Conservation (phyloP, 2,888 invertebrate species). For the Ophion ellenae region DNA sequence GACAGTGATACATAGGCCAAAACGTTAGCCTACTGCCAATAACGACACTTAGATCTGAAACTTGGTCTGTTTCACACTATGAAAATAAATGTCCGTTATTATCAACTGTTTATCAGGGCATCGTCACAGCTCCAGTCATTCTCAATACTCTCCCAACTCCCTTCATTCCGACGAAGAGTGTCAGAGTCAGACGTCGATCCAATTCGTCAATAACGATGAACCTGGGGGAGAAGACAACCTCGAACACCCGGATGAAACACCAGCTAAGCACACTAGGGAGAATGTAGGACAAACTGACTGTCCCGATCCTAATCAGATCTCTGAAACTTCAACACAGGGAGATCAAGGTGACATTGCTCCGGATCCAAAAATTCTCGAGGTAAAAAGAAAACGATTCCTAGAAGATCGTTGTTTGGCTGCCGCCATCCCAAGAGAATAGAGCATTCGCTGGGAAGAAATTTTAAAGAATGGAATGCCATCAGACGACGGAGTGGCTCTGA, state of each 20-base stretch:
- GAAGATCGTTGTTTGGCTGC: too few relatives aligned
- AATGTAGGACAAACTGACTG: not conserved
- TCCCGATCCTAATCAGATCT: not conserved
- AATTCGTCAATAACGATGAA: not conserved
- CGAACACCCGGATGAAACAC: not conserved
- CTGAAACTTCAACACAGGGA: not conserved
- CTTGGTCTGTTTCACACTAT: not conserved
- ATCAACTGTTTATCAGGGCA: conserved; percentile 7
- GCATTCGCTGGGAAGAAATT: too few relatives aligned
- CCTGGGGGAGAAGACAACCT: too few relatives aligned
- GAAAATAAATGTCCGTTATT: not conserved
- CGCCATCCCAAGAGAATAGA: too few relatives aligned
- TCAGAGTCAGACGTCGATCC: not conserved
- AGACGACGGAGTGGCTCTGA: too few relatives aligned
- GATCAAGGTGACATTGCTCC: not conserved
- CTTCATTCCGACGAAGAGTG: not conserved
- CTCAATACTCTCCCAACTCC: not conserved
- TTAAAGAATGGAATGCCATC: too few relatives aligned
- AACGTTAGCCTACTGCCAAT: not conserved
- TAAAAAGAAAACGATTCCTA: too few relatives aligned
- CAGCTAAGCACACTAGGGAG: not conserved
- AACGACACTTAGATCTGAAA: not conserved
- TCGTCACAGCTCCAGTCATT: conserved; percentile 5
- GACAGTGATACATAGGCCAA: conserved; percentile 24
- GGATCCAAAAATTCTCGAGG: not conserved